Percentiles rank a stretch among this genome's conserved stretches.
phyloP scores from a whole-genome alignment of 2,113 vertebrate genomes.

The Apeltes quadracus region DNA sequence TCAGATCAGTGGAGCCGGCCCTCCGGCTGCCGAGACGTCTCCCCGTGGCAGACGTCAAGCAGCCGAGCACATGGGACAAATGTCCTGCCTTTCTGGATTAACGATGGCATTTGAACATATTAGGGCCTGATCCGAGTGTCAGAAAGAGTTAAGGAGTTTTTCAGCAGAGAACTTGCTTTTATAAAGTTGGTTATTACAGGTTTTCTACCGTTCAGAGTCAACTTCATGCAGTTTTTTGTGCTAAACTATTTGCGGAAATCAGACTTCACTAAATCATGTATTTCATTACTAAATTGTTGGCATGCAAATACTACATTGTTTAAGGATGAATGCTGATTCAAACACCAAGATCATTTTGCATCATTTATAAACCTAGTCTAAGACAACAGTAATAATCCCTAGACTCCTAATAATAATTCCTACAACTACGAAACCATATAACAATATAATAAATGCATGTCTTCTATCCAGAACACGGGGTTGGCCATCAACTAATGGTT shows the following conservation, averaged over 20 bases:
- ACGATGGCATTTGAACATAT: constrained; percentile 21
- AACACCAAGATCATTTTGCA: neutral
- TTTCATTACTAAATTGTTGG: neutral
- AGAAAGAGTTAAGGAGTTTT: neutral
- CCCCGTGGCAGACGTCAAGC: constrained; percentile 32
- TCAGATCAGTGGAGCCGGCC: constrained; percentile 59
- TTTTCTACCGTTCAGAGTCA: neutral
- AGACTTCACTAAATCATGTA: neutral
- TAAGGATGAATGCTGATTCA: neutral
- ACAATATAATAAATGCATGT: constrained; percentile 1
- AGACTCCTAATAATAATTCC: neutral
- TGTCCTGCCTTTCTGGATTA: constrained; percentile 28
- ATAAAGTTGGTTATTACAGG: neutral
- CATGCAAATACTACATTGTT: neutral
- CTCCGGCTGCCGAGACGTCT: constrained; percentile 52
- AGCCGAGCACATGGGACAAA: constrained; percentile 11
- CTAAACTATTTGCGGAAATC: neutral
- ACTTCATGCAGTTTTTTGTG: neutral
- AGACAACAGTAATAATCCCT: neutral
- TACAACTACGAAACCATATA: too few relatives aligned
- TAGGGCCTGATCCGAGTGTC: constrained; percentile 11
- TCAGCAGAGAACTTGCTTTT: neutral
- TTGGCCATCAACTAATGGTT: constrained; percentile 9
- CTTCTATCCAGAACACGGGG: neutral
- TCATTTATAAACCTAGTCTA: neutral